Conservation (phyloP, 2,797 vertebrate species). For the Morus bassanus region DNA sequence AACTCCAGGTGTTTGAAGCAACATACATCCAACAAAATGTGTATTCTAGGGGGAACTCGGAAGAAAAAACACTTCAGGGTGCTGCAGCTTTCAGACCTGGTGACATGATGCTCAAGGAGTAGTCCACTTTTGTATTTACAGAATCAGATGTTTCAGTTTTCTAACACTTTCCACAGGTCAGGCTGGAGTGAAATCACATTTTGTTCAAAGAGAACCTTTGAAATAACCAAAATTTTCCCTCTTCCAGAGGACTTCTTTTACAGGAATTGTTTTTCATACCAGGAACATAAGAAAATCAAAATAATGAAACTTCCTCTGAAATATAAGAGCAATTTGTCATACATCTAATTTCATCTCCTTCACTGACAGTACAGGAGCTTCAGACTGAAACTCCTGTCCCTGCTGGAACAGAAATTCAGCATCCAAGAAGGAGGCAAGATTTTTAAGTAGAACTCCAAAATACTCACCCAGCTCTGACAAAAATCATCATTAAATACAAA, state of each 20-base stretch:
- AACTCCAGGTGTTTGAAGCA: background rate
- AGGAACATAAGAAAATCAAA: background rate
- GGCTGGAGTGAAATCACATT: background rate
- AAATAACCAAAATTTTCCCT: background rate
- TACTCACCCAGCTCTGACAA: background rate
- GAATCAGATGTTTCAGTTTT: background rate
- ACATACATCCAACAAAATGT: rapidly evolving
- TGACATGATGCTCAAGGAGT: background rate
- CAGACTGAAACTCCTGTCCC: background rate
- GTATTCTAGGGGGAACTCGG: background rate
- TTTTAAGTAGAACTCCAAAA: background rate
- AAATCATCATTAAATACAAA: background rate
- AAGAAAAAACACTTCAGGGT: background rate
- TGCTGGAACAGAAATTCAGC: background rate
- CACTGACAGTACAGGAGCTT: background rate
- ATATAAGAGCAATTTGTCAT: background rate
- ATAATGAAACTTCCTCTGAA: background rate
- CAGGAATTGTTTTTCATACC: background rate
- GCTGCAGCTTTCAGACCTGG: background rate
- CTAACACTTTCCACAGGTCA: background rate
- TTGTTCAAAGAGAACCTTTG: background rate
- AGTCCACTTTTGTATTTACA: background rate
- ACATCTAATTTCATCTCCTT: background rate
- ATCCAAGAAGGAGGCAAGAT: background rate
- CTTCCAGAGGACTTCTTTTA: background rate